Percentiles rank a stretch among this genome's conserved stretches.
Conservation (phyloP, 2,888 invertebrate genomes). For the Metellina segmentata region DNA sequence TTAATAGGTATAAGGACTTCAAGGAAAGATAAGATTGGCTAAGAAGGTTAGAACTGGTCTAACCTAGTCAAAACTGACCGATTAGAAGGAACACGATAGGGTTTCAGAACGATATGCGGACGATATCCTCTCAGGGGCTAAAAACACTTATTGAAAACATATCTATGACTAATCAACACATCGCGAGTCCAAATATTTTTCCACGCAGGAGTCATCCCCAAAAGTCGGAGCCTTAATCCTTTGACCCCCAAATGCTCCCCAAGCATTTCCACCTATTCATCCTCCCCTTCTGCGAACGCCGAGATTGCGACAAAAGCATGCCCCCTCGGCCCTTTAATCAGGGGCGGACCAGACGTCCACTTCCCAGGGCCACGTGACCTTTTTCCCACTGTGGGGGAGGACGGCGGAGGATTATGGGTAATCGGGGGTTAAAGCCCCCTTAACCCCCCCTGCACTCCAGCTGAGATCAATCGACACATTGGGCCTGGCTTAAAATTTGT, state of each 20-base stretch:
- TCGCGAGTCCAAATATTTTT: constrained; percentile 5
- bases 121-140: neutral
- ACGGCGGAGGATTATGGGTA: constrained; percentile 37
- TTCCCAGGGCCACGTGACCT: constrained; percentile 67
- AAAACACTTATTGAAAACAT: neutral
- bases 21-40: too few relatives aligned
- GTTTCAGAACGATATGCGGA: neutral
- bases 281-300: constrained; percentile 2
- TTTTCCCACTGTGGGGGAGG: constrained; percentile 57
- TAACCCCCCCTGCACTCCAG: constrained; percentile 29
- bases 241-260: constrained; percentile 22
- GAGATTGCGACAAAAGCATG: constrained; percentile 52
- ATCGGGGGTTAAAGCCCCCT: constrained; percentile 71
- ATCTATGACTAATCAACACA: constrained; percentile 26
- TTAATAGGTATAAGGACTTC: too few relatives aligned
- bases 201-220: neutral
- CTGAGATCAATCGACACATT: constrained; percentile 46
- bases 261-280: neutral
- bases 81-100: neutral
- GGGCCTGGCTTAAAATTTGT: constrained; percentile 58
- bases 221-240: constrained; percentile 19
- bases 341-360: constrained; percentile 20
- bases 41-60: too few relatives aligned
- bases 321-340: constrained; percentile 55
- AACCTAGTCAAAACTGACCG: too few relatives aligned